phyloP scores from a whole-genome alignment of 2,113 vertebrate genomes.

The Perccottus glenii region DNA sequence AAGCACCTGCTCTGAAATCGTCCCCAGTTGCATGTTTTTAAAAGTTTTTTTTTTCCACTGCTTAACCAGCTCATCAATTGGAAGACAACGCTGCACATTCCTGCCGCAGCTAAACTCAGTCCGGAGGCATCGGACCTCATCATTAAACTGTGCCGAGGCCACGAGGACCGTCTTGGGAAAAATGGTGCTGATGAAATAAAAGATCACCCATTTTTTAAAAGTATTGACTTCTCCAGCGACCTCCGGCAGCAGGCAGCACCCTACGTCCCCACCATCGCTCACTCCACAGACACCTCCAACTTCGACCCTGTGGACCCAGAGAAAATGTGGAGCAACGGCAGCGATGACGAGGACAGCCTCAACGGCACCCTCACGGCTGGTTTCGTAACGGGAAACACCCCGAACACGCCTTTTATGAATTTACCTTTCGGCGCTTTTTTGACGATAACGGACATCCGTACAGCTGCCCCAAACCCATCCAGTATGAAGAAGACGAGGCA shows the following conservation, averaged over 20 bases:
- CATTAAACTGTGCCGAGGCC: conserved; percentile 92
- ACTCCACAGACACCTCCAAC: conserved; percentile 96
- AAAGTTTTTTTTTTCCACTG: neutral
- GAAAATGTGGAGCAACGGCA: conserved; percentile 92
- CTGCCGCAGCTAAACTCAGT: conserved; percentile 89
- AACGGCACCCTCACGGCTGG: conserved; percentile 93
- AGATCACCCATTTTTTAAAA: conserved; percentile 92
- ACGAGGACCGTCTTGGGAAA: conserved; percentile 93
- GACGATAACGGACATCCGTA: conserved; percentile 98
- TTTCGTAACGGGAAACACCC: conserved; percentile 97
- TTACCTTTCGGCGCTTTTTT: conserved; percentile 98
- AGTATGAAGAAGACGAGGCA: conserved; percentile 85
- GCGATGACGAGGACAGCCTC: conserved; percentile 84
- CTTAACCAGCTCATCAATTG: conserved; percentile 93
- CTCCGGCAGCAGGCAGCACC: conserved; percentile 90
- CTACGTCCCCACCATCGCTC: conserved; percentile 94
- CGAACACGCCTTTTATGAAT: conserved; percentile 98
- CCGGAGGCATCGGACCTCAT: conserved; percentile 95
- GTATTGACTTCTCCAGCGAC: conserved; percentile 93
- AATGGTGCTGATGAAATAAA: conserved; percentile 97
- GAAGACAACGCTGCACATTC: conserved; percentile 94
- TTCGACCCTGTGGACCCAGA: conserved; percentile 98
- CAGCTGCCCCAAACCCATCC: conserved; percentile 95
- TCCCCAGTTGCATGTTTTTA: neutral
- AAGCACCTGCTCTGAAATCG: conserved; percentile 17